phyloP scores from a whole-genome alignment of 2,797 vertebrate genomes.

The Coregonus ussuriensis region DNA sequence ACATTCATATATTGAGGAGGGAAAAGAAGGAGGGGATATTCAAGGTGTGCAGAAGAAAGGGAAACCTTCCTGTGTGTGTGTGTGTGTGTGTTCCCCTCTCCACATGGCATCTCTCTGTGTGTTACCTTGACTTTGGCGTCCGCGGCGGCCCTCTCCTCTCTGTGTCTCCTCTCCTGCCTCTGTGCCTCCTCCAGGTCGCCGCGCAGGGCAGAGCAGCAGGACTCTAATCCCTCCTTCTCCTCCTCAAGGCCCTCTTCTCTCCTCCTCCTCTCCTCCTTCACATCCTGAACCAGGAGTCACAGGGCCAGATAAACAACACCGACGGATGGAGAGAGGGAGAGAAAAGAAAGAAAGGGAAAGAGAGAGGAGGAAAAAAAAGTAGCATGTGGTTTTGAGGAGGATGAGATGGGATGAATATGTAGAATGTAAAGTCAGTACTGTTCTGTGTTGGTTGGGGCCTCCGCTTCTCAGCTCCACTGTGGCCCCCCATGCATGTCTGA shows the following conservation, averaged over 20 bases:
- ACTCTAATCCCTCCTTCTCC: conserved; percentile 86
- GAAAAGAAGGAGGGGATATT: neutral
- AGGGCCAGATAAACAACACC: conserved; percentile 69
- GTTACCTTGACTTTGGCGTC: conserved; percentile 87
- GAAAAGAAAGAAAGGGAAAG: conserved; percentile 37
- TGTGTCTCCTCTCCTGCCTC: conserved; percentile 81
- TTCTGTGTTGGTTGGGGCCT: conserved; percentile 16
- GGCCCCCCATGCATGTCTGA: conserved; percentile 67
- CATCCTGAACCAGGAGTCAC: conserved; percentile 74
- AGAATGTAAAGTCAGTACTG: conserved; percentile 53
- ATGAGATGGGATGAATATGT: conserved; percentile 77
- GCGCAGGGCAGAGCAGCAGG: conserved; percentile 81
- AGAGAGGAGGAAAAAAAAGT: conserved; percentile 50
- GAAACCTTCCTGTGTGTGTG: neutral
- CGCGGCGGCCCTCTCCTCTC: conserved; percentile 77
- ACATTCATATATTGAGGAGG: conserved; percentile 25
- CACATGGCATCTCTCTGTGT: conserved; percentile 51
- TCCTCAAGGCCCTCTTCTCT: conserved; percentile 82
- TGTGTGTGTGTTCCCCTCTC: neutral
- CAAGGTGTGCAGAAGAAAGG: conserved; percentile 18
- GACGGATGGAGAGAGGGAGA: conserved; percentile 51
- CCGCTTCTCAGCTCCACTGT: conserved; percentile 2
- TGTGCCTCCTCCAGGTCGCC: conserved; percentile 91
- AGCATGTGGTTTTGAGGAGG: conserved; percentile 66
- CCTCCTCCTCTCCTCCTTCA: conserved; percentile 79